These are phyloP conservation scores for Thyatira batis DNA, from an alignment of 2,888 invertebrate species.

Conservation along the genomic window DNA sequence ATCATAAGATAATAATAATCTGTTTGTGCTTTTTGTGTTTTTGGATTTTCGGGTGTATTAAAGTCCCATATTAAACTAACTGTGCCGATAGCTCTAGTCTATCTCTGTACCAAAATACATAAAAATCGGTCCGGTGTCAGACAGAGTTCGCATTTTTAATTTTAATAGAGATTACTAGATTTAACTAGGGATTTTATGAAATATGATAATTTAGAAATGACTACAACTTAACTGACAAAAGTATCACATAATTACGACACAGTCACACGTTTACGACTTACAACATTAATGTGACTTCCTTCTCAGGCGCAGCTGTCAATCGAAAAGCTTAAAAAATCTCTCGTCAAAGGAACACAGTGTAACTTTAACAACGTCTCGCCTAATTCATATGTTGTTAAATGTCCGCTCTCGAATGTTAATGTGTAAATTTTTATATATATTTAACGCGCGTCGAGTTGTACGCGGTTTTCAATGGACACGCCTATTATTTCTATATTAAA, in stretches of 20 bases:
- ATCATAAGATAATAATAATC: no score
- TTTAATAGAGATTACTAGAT: neutral
- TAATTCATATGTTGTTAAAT: conserved; percentile 35
- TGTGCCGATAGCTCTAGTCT: no score
- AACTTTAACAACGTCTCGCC: conserved; percentile 43
- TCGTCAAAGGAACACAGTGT: conserved; percentile 31
- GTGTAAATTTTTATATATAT: conserved; percentile 26
- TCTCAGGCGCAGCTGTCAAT: conserved; percentile 41
- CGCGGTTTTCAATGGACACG: conserved; percentile 17
- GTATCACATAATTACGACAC: neutral
- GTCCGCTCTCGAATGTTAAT: conserved; percentile 13
- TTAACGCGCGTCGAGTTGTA: conserved; percentile 22
- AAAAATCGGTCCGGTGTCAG: no score
- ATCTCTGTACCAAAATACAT: no score
- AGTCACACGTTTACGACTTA: conserved; percentile 18
- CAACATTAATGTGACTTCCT: conserved; percentile 22
- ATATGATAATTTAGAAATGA: conserved; percentile 3
- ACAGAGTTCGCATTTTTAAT: no score
- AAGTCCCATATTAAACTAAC: no score
- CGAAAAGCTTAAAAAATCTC: conserved; percentile 5
- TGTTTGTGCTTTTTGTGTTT: no score
- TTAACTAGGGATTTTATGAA: no score
- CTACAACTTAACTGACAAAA: neutral
- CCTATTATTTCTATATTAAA: conserved; percentile 19
- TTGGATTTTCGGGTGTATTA: no score